Percentiles rank a stretch among this genome's conserved stretches.
These are phyloP conservation scores for Rhagophthalmus giganteus DNA, from an alignment of 2,888 invertebrate species.

Conservation along the genomic window DNA sequence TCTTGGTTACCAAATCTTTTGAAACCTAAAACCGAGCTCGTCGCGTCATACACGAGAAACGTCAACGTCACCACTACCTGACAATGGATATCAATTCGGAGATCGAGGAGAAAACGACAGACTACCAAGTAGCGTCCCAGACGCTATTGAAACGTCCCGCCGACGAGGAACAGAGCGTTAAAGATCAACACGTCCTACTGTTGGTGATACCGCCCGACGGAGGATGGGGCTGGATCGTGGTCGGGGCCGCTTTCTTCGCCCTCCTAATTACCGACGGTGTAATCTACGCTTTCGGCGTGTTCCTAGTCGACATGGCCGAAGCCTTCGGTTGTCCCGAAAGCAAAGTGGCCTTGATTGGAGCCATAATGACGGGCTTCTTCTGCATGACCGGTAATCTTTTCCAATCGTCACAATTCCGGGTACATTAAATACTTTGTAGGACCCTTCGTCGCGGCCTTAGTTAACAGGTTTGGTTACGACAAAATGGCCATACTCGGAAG, in stretches of 20 bases:
- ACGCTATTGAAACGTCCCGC: not conserved
- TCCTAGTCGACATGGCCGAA: conserved; percentile 65
- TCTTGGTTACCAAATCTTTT: too few species aligned
- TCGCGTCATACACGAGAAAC: too few species aligned
- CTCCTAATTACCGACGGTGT: conserved; percentile 93
- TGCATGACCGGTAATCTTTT: conserved; percentile 76
- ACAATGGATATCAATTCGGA: too few species aligned
- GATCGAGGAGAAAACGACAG: too few species aligned
- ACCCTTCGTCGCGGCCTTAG: conserved; percentile 87
- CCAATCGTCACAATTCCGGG: not conserved
- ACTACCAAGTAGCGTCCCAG: not conserved
- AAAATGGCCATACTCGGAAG: conserved; percentile 80
- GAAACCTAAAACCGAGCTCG: too few species aligned
- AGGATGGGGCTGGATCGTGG: conserved; percentile 93
- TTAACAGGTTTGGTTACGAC: conserved; percentile 89
- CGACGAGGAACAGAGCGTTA: conserved; percentile 3
- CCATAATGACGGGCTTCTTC: conserved; percentile 84
- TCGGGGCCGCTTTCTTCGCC: conserved; percentile 84
- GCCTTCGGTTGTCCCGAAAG: conserved; percentile 59
- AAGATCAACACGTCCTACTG: conserved; percentile 27
- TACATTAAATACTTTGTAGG: conserved; percentile 55
- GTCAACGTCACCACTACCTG: too few species aligned
- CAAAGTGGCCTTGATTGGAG: conserved; percentile 71
- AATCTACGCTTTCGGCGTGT: conserved; percentile 79
- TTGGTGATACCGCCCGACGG: conserved; percentile 80